Base-by-base conservation (phyloP, 2,888 invertebrate genomes). In the Catocala nupta region DNA sequence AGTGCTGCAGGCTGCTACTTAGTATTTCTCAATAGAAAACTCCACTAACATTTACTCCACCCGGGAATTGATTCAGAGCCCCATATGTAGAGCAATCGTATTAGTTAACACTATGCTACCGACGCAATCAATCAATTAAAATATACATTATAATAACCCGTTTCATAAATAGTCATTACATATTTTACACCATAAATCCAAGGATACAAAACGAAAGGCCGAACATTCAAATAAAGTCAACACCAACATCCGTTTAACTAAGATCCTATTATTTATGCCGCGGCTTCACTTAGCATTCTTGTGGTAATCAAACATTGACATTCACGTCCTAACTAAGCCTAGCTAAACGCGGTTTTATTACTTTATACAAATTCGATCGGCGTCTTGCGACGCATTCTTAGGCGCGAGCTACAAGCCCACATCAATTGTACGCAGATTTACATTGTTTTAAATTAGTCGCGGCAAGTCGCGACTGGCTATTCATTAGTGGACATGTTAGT, bases 251-350 rank as follows among this genome's bases (percentile, higher is more conserved):
- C 33, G 50, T 50, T 49, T 36, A 8, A 47, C 44, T 44, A 39
- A 39, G 36, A 39, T 39, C 9, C 44, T n/a, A 44, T 44, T 44
- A 44, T 25, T 9, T 25, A 48, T 50, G 10, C 34, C 33, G n/a
- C 34, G 7, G 6, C 34, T 39, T 42, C 12, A 56, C 10, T 59
- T 53, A 36, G 13, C 58, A 64, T 52, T 55, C 56, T 36, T 60
- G 50, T 45, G 54, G n/a, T 60, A 60, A 62, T 49, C 53, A 39
- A 63, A 48, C 55, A 54, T 65, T 70, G 61, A 62, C 63, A 72
- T 72, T 73, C 63, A 62, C 43, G 12, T 33, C 47, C 16, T 55
- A 39, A 25, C 33, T 13, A 42, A 62, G 39, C 47, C 60, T 66
- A 53, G 39, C 6, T 44, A 42, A 34, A 49, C 33, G 25, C 36